phyloP scores from a whole-genome alignment of 1,140 invertebrate genomes.

The Pseudoatta argentina region DNA sequence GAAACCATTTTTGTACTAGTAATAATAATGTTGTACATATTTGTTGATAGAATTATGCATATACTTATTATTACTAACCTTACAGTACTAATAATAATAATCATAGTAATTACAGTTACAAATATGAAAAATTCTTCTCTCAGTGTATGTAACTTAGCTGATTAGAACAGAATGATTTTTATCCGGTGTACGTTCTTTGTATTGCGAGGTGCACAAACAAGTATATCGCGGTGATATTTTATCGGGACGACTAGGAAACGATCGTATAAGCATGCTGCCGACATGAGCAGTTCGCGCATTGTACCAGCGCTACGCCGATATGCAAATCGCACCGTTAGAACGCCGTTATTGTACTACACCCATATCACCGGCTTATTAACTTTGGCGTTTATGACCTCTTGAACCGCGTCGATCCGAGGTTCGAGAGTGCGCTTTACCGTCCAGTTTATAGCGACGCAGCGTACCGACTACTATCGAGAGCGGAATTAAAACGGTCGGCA shows the following conservation, averaged over 20 bases:
- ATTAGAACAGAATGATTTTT: neutral
- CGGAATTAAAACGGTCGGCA: conserved; percentile 61
- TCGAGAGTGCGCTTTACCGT: conserved; percentile 61
- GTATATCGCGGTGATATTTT: conserved; percentile 15
- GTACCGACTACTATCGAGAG: conserved; percentile 20
- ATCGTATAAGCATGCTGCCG: conserved; percentile 20
- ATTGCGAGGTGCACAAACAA: neutral
- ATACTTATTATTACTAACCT: too few species aligned
- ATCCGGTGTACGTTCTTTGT: neutral
- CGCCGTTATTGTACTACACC: conserved; percentile 54
- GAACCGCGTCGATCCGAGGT: conserved; percentile 49
- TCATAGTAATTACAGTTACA: too few species aligned
- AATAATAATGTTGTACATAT: too few species aligned
- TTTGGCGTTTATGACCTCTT: conserved; percentile 67
- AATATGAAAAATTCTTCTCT: too few species aligned
- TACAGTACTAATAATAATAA: too few species aligned
- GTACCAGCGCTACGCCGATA: conserved; percentile 38
- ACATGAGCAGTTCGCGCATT: conserved; percentile 48
- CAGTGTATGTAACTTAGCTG: too few species aligned
- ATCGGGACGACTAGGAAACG: conserved; percentile 21
- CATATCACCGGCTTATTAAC: conserved; percentile 67
- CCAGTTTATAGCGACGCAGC: conserved; percentile 60
- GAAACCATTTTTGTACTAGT: too few species aligned
- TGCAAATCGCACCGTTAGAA: conserved; percentile 48
- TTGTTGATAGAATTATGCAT: too few species aligned